These are phyloP conservation scores for Melitaea athalia DNA, from an alignment of 2,888 invertebrate genomes.

Conservation along the genomic window DNA sequence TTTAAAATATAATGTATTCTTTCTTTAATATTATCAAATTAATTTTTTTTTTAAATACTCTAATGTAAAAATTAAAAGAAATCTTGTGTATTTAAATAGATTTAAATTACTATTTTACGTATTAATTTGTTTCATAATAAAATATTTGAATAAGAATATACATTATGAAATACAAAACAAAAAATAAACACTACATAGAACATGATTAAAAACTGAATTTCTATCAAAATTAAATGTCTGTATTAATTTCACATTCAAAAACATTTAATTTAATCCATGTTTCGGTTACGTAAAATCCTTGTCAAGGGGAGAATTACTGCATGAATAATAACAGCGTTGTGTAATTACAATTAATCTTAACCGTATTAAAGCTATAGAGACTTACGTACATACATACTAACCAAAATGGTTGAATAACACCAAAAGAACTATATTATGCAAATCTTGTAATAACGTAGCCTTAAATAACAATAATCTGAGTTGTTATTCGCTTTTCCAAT, in stretches of 20 bases:
- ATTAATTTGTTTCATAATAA: too few relatives aligned
- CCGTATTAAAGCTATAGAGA: constrained; percentile 4
- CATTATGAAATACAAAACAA: too few relatives aligned
- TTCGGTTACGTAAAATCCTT: constrained; percentile 62
- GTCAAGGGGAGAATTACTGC: constrained; percentile 56
- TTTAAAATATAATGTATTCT: too few relatives aligned
- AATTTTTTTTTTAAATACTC: too few relatives aligned
- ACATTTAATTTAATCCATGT: constrained; percentile 62
- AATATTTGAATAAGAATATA: too few relatives aligned
- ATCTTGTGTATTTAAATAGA: too few relatives aligned
- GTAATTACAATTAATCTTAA: constrained; percentile 54
- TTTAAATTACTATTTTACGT: too few relatives aligned
- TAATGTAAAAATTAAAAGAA: too few relatives aligned
- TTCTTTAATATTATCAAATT: too few relatives aligned
- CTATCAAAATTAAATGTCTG: neutral
- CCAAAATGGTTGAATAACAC: neutral
- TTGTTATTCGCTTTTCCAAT: too few relatives aligned
- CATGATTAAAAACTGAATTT: neutral
- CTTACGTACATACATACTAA: neutral
- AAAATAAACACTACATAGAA: too few relatives aligned
- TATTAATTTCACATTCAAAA: neutral
- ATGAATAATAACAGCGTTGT: constrained; percentile 61
- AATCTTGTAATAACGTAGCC: neutral
- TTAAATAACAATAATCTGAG: neutral
- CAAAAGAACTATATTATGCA: neutral